Conservation (phyloP, 2,113 vertebrate genomes). For the Dermatemys mawii region DNA sequence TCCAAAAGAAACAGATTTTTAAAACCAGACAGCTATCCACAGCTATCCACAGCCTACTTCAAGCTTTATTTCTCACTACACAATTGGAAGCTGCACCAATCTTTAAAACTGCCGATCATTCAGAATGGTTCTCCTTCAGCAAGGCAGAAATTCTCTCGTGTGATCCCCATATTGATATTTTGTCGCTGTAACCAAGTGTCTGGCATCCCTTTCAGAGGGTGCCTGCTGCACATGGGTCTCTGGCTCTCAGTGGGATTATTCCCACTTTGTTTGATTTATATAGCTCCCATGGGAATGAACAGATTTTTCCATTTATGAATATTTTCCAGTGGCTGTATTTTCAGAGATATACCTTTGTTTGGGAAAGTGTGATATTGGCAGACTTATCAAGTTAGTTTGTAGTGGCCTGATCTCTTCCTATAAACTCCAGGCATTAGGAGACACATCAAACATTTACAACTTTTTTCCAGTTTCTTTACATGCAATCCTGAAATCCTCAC, state of each 20-base stretch:
- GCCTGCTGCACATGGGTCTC: background rate
- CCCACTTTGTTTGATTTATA: constrained; percentile 30
- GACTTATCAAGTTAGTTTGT: background rate
- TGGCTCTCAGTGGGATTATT: constrained; percentile 6
- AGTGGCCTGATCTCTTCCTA: background rate
- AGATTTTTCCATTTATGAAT: background rate
- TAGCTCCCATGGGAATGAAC: background rate
- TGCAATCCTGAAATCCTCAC: background rate
- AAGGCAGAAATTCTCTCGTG: constrained; percentile 11
- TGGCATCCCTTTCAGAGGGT: fast-evolving
- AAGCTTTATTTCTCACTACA: constrained; percentile 8
- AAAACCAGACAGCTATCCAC: constrained; percentile 18
- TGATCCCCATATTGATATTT: background rate
- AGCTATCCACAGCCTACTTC: background rate
- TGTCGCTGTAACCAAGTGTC: constrained; percentile 6
- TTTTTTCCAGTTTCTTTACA: background rate
- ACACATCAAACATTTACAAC: background rate
- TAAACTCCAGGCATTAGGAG: background rate
- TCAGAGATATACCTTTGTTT: background rate
- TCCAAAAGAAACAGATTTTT: background rate
- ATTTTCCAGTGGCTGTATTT: constrained; percentile 5
- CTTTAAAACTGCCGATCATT: background rate
- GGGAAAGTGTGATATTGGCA: background rate
- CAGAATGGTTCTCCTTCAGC: constrained; percentile 8
- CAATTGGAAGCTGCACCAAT: constrained; percentile 1